A percentile compares a stretch with the other conserved stretches of the same genome.
phyloP scores from a whole-genome alignment of 2,797 vertebrate species.

The Mallotus villosus region DNA sequence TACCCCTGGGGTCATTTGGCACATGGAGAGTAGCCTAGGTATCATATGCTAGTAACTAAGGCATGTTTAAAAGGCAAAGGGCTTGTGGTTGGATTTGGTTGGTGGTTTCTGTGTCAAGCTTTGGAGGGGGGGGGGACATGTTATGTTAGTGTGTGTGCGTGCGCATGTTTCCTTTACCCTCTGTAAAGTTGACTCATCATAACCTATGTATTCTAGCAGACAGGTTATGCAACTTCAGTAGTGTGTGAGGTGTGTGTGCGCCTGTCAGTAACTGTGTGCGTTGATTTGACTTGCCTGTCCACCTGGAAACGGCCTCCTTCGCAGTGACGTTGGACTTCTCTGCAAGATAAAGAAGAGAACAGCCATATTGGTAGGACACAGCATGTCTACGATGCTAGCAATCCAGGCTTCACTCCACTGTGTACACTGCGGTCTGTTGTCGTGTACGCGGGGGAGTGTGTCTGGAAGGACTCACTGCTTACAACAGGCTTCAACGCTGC shows the following conservation, averaged over 20 bases:
- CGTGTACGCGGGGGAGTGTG: neutral
- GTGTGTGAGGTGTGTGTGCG: constrained; percentile 2
- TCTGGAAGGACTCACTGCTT: neutral
- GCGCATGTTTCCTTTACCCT: neutral
- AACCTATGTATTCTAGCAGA: neutral
- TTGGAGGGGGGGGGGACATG: neutral
- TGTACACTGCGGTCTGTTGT: neutral
- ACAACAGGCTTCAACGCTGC: neutral
- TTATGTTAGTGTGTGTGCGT: neutral
- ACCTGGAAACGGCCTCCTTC: constrained; percentile 92
- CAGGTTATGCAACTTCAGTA: neutral
- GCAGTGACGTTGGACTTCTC: constrained; percentile 86
- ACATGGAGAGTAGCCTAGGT: constrained; percentile 3
- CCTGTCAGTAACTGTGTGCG: constrained; percentile 9
- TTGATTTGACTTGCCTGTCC: constrained; percentile 85
- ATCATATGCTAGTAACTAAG: constrained; percentile 28
- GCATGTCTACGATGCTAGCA: neutral
- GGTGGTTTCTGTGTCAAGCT: neutral
- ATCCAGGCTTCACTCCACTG: neutral
- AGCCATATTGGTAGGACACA: no score
- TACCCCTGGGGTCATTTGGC: constrained; percentile 45
- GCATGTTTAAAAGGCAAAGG: neutral
- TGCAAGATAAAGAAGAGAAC: constrained; percentile 63
- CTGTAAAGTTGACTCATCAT: constrained; percentile 8
- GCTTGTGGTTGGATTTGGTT: constrained; percentile 3